A percentile compares a stretch with the other conserved stretches of the same genome.
Conservation (phyloP, 1,140 invertebrate genomes). For the Drosophila ambigua region DNA sequence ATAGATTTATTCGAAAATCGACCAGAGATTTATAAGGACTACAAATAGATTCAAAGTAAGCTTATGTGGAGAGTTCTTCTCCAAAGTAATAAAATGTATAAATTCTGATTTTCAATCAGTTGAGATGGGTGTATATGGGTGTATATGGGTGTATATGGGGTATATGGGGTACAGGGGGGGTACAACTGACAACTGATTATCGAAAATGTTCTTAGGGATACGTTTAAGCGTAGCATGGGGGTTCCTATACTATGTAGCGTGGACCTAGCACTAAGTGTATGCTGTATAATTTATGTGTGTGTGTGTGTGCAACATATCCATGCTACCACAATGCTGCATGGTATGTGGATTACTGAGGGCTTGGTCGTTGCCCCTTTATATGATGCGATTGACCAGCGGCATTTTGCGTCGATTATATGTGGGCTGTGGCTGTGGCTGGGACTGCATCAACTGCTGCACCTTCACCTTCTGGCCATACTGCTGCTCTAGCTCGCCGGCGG, state of each 20-base stretch:
- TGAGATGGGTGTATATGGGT: slow-evolving; percentile 3
- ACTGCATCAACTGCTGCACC: slow-evolving; percentile 60
- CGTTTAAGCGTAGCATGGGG: slow-evolving; percentile 59
- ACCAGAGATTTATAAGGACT: slow-evolving; percentile 10
- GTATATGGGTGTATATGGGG: slow-evolving; percentile 2
- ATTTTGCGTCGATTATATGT: slow-evolving; percentile 85
- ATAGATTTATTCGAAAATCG: slow-evolving; percentile 60
- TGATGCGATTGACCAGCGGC: slow-evolving; percentile 86
- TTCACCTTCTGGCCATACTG: slow-evolving; percentile 75
- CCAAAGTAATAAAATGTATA: no score
- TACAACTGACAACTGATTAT: slow-evolving; percentile 37
- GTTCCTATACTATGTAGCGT: slow-evolving; percentile 34
- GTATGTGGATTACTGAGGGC: neutral
- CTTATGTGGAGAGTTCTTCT: neutral
- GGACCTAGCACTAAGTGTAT: slow-evolving; percentile 59
- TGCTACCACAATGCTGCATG: neutral
- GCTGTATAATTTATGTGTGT: slow-evolving; percentile 7
- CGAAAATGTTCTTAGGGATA: slow-evolving; percentile 48
- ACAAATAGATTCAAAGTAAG: slow-evolving; percentile 17
- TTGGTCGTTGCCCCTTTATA: slow-evolving; percentile 61
- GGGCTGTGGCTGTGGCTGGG: slow-evolving; percentile 45
- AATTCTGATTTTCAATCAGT: slow-evolving; percentile 36
- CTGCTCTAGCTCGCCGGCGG: slow-evolving; percentile 75
- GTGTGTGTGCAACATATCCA: no score
- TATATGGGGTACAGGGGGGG: no score